A percentile compares a stretch with the other conserved stretches of the same genome.
These are phyloP conservation scores for Laticauda colubrina DNA, from an alignment of 2,113 vertebrate genomes.

Conservation along the genomic window DNA sequence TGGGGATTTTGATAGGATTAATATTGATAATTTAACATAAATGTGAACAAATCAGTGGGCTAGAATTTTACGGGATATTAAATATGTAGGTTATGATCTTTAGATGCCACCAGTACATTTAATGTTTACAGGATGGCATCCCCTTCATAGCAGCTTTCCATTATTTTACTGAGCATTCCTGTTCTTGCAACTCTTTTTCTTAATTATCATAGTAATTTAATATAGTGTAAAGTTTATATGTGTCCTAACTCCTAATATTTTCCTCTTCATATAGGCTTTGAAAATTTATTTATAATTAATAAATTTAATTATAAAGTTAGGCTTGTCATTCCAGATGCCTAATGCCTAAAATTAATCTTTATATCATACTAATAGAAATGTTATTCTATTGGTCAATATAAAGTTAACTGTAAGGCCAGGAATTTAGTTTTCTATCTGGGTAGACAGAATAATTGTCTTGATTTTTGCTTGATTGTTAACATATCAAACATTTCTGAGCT, in stretches of 20 bases:
- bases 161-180: background rate
- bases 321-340: background rate
- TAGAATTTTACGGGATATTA: background rate
- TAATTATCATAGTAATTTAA: background rate
- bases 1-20: background rate
- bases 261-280: background rate
- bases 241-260: background rate
- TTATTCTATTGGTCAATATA: slow-evolving; percentile 64
- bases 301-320: background rate
- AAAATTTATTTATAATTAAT: slow-evolving; percentile 20
- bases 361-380: slow-evolving; percentile 33
- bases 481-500: slow-evolving; percentile 24
- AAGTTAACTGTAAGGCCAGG: slow-evolving; percentile 65
- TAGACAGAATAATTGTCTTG: slow-evolving; percentile 53
- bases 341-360: slow-evolving; percentile 18
- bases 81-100: background rate
- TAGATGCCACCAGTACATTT: background rate
- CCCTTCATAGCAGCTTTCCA: background rate
- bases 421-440: slow-evolving; percentile 59
- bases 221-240: background rate
- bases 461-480: slow-evolving; percentile 51
- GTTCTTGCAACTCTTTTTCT: slow-evolving; percentile 1
- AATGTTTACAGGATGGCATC: background rate
- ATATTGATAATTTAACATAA: background rate
- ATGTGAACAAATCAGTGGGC: background rate